Base-by-base conservation (phyloP, 2,888 invertebrate genomes). In the Fragum whitleyi region DNA sequence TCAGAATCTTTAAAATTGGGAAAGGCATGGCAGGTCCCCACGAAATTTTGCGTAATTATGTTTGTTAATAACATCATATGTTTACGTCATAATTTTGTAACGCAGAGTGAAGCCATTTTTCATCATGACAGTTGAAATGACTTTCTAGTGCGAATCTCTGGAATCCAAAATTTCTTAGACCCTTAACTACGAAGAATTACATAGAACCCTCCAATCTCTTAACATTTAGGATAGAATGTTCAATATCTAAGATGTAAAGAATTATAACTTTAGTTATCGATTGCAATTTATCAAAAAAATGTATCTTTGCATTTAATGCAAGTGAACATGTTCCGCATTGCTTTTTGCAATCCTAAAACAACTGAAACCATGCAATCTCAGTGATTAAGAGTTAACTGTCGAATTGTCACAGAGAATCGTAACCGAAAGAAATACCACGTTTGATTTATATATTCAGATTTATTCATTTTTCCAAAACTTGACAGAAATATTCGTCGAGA, bases 1-100 rank as follows among this genome's bases (percentile, higher is more conserved):
- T 72, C 74, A 71, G 77, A 81, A 71, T 81, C 81, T 78, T 55
- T 36, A 9, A 81, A 75, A 77, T 77, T 81, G 74, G 72, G 77
- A 68, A 67, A 68, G 53, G 62, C 81, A 81, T 75, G 77, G 67
- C 78, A 78, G 61, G 78, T 77, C 42, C 36, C 51, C 68, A 39
- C 36, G 69, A 74, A 36, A 74, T 74, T 74, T 78, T 74, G 69
- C 55, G 78, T 78, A 78, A 78, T 78, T 78, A 69, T 74, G 67
- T 69, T 74, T 74, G 78, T 80, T 76, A 80, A 80, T 80, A 80
- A 68, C 72, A 42, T 76, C 79, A 73, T 80, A 68, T 53, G 57
- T 67, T 72, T 75, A 59, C 79, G 79, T 80, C 79, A 76, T 68
- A 65, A 32, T 32, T 36, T 53, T 51, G 28, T 67, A 39, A 19